These are phyloP conservation scores for Cynodonichthys magdalenae DNA, from an alignment of 2,797 vertebrate genomes.

Conservation along the genomic window DNA sequence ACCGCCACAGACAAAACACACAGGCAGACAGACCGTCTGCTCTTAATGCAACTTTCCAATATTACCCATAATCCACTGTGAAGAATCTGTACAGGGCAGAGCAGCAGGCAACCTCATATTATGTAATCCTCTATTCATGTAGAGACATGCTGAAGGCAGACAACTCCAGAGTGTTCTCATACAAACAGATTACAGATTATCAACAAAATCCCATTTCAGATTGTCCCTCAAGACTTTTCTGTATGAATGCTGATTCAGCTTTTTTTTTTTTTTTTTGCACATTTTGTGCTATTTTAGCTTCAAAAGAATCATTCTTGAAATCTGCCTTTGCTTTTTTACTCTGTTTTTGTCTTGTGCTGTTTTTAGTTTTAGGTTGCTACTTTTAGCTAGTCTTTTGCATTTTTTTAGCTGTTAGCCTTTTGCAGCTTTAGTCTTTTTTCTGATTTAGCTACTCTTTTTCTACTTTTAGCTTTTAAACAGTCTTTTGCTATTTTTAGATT, in stretches of 20 bases:
- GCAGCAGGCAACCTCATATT: slow-evolving; percentile 47
- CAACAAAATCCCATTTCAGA: not conserved
- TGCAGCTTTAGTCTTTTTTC: not conserved
- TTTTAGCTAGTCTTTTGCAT: no score
- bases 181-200: not conserved
- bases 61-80: slow-evolving; percentile 66
- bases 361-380: not conserved
- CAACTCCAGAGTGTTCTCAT: not conserved
- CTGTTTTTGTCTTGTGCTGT: no score
- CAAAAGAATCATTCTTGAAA: no score
- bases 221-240: slow-evolving; percentile 12
- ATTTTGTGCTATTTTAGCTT: no score
- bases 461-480: no score
- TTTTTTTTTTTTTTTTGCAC: no score
- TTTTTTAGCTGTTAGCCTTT: no score
- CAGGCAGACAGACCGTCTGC: slow-evolving; percentile 31
- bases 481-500: no score
- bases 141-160: slow-evolving; percentile 18
- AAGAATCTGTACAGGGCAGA: slow-evolving; percentile 39
- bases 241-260: not conserved
- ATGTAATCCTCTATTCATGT: slow-evolving; percentile 62
- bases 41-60: slow-evolving; percentile 48
- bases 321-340: no score
- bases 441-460: not conserved
- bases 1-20: slow-evolving; percentile 23